Evolutionary conservation across 1,140 invertebrate genomes (phyloP).

Genomic region (Muscidifurax raptorellus): DNA sequence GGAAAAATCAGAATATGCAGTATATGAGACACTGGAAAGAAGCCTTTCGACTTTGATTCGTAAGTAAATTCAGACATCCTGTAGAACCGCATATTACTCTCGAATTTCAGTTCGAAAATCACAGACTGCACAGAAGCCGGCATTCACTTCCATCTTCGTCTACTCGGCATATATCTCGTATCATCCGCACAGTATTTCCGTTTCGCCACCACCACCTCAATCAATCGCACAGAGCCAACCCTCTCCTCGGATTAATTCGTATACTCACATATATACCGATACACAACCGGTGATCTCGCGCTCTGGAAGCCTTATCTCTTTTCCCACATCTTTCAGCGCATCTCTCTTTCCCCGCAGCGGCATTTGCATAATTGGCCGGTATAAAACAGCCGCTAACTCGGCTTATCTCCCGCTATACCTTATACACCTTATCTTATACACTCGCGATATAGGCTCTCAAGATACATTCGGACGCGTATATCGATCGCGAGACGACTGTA

Average conservation of each 20-base stretch:
- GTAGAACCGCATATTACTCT: neutral
- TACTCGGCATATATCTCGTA: neutral
- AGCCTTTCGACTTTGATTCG: neutral
- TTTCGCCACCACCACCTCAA: neutral
- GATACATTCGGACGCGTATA: neutral
- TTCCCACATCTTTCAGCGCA: conserved; percentile 23
- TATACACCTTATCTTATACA: neutral
- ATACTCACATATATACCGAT: conserved; percentile 2
- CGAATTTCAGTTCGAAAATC: neutral
- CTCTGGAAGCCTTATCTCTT: conserved; percentile 4
- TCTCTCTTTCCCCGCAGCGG: neutral
- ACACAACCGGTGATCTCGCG: neutral
- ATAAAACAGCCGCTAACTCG: conserved; percentile 19
- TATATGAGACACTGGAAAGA: neutral
- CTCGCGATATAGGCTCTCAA: neutral
- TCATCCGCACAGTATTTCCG: neutral
- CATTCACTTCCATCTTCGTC: neutral
- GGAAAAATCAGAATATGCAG: too few species aligned
- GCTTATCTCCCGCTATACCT: neutral
- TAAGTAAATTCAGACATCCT: neutral
- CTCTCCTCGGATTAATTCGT: conserved; percentile 26
- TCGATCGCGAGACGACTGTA: neutral
- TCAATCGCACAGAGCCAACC: neutral
- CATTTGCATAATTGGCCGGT: conserved; percentile 43
- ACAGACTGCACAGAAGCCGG: neutral